Base-by-base conservation (phyloP, 2,888 invertebrate genomes). In the Ctena decussata region DNA sequence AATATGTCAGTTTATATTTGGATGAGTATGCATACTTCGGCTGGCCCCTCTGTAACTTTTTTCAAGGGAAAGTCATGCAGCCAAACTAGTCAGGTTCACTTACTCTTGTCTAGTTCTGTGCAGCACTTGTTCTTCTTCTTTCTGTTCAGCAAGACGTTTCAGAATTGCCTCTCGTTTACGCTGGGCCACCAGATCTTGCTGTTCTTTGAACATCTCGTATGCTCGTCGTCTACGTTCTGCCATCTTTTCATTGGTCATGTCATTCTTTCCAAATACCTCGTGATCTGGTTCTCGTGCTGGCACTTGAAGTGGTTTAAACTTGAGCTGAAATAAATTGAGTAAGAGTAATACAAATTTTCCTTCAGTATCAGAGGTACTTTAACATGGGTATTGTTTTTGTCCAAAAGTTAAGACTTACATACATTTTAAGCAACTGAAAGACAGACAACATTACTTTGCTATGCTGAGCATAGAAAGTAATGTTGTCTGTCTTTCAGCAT, bases 251-350 rank as follows among this genome's bases (percentile, higher is more conserved):
- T 95, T 94, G 78, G 92, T 95, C 92, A 94, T 93, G 89, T 96
- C 96, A 80, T 95, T 92, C 87, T 94, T 95, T n/a, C 96, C 96
- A 82, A 96, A 96, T 0, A 95, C 91, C 49, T 93, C 92, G 15
- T 91, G 89, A 84, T 96, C 95, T 15, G 95, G 91, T 79, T 94
- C 94, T 30, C 92, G 84, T 0, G 92, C 91, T 18, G 95, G 95
- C 30, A 95, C 85, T 70, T 93, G 95, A 12, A 93, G 80, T 8
- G 96, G 95, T 86, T 95, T 96, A 87, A 93, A 94, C 75, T 92
- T 87, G 60, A 96, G 84, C 95, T 95, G 86, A 27, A 81, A 85
- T 3, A 15, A 46, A 46, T n/a, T n/a, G n/a, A n/a, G n/a, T n/a
- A n/a, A n/a, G n/a, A n/a, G n/a, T n/a, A n/a, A n/a, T n/a, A n/a